Evolutionary conservation across 2,113 vertebrate genomes (phyloP).

Genomic region (Gobiocypris rarus): DNA sequence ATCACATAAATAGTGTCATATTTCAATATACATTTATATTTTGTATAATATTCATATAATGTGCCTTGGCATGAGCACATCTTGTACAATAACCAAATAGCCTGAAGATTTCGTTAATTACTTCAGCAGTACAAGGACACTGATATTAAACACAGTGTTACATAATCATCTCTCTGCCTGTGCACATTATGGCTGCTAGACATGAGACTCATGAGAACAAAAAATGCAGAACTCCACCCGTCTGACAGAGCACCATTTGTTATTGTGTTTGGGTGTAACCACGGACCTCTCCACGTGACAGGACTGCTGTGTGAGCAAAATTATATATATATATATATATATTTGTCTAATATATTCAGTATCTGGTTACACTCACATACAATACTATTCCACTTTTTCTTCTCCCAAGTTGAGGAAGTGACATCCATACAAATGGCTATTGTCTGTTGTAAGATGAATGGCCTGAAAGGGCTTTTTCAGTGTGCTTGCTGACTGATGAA

Average conservation of each 20-base stretch:
- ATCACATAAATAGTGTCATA: constrained; percentile 7
- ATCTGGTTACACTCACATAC: constrained; percentile 2
- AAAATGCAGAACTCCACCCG: constrained; percentile 14
- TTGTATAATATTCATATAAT: constrained; percentile 26
- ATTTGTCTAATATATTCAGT: background rate
- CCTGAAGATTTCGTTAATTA: background rate
- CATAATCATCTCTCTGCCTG: constrained; percentile 27
- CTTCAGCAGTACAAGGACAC: constrained; percentile 12
- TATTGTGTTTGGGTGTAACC: constrained; percentile 39
- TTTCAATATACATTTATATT: constrained; percentile 20
- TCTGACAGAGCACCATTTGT: constrained; percentile 46
- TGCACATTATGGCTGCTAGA: constrained; percentile 40
- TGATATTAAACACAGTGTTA: constrained; percentile 41
- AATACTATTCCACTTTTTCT: background rate
- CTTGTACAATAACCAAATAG: background rate
- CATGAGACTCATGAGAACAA: constrained; percentile 34
- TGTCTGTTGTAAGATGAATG: background rate
- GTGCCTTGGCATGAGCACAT: background rate
- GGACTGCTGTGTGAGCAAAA: constrained; percentile 19
- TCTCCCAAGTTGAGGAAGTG: constrained; percentile 19
- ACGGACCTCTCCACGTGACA: constrained; percentile 23
- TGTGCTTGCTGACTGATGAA: background rate
- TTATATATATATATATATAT: background rate
- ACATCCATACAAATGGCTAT: constrained; percentile 23
- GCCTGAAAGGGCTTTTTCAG: background rate